Evolutionary conservation across 2,113 vertebrate species (phyloP), one percentile per base, ranked within the genome.

Genomic region (Nycticebus coucang): DNA sequence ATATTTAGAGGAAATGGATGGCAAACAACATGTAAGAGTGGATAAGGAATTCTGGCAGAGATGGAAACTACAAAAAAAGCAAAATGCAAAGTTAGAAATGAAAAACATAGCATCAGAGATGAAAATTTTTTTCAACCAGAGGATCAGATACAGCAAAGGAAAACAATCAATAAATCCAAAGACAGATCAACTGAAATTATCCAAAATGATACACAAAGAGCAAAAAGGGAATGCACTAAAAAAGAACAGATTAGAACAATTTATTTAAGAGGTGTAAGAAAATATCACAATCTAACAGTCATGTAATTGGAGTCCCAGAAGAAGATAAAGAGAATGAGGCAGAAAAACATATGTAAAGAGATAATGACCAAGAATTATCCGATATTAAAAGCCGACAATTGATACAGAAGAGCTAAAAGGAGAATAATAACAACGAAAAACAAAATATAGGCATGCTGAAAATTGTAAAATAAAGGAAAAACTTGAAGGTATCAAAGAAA

Each of bases 1-100:
- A 53, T 60, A 93, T 69, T 87, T 95, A 57, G 53, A 77, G 24
- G 68, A 95, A 93, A 96, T 91, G 8, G 14, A 12, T 91, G 8
- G 14, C 12, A 87, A 19, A 87, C 24, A 91, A 66, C 11, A 87
- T 59, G 28, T 10, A 91, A 28, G 9, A 60, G 26, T 30, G 62
- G 45, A 79, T 53, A 33, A 90, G 8, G 55, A 87, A 93, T 74
- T 37, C 45, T 79, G n/a, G 68, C 69, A 82, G 57, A 77, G 15
- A 91, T 74, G 21, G 26, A 87, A 41, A 79, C 35, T 79, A 37
- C 45, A 15, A 50, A 89, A 75, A 93, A 89, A 18, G 3, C 30
- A 93, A 80, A 81, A 60, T n/a, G 37, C 8, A 79, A 94, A 89
- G 64, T 74, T 7, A 85, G 45, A 96, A 92, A 89, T 66, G 37